These are phyloP conservation scores for Thymelicus sylvestris DNA, from an alignment of 2,888 invertebrate genomes.

Conservation along the genomic window DNA sequence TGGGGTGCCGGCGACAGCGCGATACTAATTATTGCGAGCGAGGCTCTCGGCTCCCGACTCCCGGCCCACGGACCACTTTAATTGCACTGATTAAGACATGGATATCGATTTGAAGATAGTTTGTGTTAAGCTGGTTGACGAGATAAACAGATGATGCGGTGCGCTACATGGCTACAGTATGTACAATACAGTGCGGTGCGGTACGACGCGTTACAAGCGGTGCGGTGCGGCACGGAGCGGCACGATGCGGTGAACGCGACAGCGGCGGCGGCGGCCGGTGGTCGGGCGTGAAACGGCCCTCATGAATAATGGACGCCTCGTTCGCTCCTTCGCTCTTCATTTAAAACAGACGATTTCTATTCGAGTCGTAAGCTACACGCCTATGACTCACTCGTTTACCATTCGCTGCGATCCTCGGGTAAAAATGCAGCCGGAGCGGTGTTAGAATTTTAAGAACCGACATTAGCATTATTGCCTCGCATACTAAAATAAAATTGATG, in stretches of 20 bases:
- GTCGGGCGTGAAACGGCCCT: conserved; percentile 71
- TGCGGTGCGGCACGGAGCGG: background rate
- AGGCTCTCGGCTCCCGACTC: conserved; percentile 59
- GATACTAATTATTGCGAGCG: conserved; percentile 78
- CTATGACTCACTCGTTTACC: conserved; percentile 81
- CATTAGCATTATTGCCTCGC: conserved; percentile 57
- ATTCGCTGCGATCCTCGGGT: conserved; percentile 80
- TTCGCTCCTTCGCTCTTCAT: conserved; percentile 81
- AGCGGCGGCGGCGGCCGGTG: conserved; percentile 57
- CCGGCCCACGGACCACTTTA: conserved; percentile 67
- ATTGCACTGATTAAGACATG: conserved; percentile 83
- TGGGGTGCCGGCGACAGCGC: conserved; percentile 58
- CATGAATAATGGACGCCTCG: conserved; percentile 81
- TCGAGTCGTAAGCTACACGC: conserved; percentile 79
- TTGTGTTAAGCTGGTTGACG: no score
- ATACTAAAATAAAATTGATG: conserved; percentile 57
- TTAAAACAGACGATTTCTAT: conserved; percentile 83
- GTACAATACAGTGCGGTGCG: background rate
- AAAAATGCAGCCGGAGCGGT: conserved; percentile 74
- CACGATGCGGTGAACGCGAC: background rate
- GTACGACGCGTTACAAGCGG: background rate
- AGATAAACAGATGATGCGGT: background rate
- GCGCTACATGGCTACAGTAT: background rate
- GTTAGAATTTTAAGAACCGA: conserved; percentile 74
- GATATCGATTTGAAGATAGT: conserved; percentile 78